phyloP scores from a whole-genome alignment of 1,140 invertebrate genomes.

The Drosophila equinoxialis region DNA sequence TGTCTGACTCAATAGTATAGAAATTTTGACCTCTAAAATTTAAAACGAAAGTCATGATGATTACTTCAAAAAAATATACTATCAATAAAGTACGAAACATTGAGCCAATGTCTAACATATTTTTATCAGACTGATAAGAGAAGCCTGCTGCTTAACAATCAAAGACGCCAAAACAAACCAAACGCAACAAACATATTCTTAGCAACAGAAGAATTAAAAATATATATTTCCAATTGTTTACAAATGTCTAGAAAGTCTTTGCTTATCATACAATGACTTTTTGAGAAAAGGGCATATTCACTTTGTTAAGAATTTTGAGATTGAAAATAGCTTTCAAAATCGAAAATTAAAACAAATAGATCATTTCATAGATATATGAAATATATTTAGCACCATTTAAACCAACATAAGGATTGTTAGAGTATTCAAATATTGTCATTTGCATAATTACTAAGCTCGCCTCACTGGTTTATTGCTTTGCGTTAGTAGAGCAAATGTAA shows the following conservation, averaged over 20 bases:
- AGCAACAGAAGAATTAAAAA: neutral
- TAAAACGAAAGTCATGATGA: neutral
- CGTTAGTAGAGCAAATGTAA: constrained; percentile 41
- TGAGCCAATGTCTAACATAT: neutral
- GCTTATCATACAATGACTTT: neutral
- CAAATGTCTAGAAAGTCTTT: neutral
- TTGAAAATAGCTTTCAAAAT: too few relatives aligned
- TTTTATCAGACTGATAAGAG: constrained; percentile 8
- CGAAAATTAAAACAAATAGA: too few relatives aligned
- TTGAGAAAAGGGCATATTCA: neutral
- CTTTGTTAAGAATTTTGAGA: neutral
- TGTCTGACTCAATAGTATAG: neutral
- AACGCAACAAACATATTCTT: neutral
- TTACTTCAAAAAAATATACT: neutral
- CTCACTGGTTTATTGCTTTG: constrained; percentile 29
- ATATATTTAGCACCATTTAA: too few relatives aligned
- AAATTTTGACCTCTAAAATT: constrained; percentile 1
- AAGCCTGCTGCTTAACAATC: neutral
- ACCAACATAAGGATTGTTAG: neutral
- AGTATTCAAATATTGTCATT: neutral
- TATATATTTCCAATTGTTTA: neutral
- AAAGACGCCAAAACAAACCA: neutral
- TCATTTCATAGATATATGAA: too few relatives aligned
- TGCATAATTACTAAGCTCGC: constrained; percentile 13
- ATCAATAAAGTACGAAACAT: neutral